Conservation (phyloP, 2,888 invertebrate genomes). For the Caenorhabditis sp. region DNA sequence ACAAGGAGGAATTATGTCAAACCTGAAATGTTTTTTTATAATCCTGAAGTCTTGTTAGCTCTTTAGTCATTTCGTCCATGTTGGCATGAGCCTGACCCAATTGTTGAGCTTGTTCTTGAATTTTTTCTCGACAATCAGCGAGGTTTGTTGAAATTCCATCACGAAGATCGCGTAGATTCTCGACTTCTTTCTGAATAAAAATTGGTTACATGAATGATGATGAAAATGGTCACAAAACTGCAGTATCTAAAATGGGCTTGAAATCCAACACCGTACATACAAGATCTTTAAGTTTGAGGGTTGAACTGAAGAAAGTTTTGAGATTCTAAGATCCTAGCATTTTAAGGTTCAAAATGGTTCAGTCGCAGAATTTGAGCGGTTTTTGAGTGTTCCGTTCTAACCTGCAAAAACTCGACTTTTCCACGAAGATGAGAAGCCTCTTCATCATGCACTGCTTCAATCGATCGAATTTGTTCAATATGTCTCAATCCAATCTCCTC, state of each 20-base stretch:
- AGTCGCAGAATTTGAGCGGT: no score
- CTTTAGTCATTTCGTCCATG: constrained; percentile 39
- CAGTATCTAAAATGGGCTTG: not conserved
- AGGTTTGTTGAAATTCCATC: constrained; percentile 38
- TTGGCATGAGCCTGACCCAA: constrained; percentile 32
- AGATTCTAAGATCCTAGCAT: no score
- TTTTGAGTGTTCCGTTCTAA: no score
- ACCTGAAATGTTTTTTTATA: constrained; percentile 44
- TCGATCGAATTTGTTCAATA: constrained; percentile 35
- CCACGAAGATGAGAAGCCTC: constrained; percentile 29
- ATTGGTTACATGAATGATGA: not conserved
- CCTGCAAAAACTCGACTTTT: constrained; percentile 46
- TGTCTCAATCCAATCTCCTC: constrained; percentile 42
- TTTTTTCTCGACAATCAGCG: constrained; percentile 31
- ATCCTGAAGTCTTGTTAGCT: constrained; percentile 32
- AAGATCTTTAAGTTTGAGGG: no score
- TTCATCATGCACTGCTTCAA: constrained; percentile 29
- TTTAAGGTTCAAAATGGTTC: no score
- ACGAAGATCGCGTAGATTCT: constrained; percentile 36
- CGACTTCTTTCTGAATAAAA: constrained; percentile 41
- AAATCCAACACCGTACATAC: no score
- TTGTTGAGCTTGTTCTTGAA: constrained; percentile 32
- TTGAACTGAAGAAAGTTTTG: no score
- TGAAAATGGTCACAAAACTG: not conserved
- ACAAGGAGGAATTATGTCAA: not conserved